Evolutionary conservation across 2,797 vertebrate species (phyloP).

Genomic region (Tiaroga cobitis): DNA sequence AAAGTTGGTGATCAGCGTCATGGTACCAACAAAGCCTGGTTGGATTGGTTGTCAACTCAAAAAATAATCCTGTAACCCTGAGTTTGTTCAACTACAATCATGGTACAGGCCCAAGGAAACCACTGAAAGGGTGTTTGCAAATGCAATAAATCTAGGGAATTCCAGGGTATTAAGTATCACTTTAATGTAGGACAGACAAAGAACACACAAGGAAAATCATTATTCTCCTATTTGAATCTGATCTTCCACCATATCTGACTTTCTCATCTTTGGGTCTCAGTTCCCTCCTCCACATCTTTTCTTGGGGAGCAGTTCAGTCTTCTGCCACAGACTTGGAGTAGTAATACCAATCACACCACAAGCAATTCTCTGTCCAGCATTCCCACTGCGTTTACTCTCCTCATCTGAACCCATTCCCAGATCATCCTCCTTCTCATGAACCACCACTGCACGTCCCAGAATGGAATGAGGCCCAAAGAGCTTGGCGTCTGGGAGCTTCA

Average conservation of each 20-base stretch:
- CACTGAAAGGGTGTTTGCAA: no score
- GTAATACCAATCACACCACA: slow-evolving; percentile 81
- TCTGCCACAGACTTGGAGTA: slow-evolving; percentile 72
- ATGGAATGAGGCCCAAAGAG: slow-evolving; percentile 74
- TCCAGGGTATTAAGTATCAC: neutral
- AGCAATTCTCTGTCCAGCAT: slow-evolving; percentile 80
- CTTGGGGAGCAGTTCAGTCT: neutral
- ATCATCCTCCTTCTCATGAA: slow-evolving; percentile 81
- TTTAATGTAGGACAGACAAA: neutral
- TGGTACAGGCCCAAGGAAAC: no score
- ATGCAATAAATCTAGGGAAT: no score
- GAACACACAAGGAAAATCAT: neutral
- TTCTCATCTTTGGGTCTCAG: neutral
- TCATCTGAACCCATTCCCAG: slow-evolving; percentile 78
- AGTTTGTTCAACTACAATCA: no score
- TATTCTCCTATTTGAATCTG: neutral
- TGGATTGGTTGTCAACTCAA: no score
- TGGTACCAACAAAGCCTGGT: no score
- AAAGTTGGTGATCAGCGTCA: no score
- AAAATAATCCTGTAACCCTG: no score
- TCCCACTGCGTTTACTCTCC: slow-evolving; percentile 81
- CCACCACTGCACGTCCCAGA: slow-evolving; percentile 78
- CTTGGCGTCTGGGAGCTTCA: slow-evolving; percentile 60
- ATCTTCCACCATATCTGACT: neutral
- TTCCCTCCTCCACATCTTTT: neutral